Conservation (phyloP, 2,113 vertebrate genomes). For the Lophochroa leadbeateri region DNA sequence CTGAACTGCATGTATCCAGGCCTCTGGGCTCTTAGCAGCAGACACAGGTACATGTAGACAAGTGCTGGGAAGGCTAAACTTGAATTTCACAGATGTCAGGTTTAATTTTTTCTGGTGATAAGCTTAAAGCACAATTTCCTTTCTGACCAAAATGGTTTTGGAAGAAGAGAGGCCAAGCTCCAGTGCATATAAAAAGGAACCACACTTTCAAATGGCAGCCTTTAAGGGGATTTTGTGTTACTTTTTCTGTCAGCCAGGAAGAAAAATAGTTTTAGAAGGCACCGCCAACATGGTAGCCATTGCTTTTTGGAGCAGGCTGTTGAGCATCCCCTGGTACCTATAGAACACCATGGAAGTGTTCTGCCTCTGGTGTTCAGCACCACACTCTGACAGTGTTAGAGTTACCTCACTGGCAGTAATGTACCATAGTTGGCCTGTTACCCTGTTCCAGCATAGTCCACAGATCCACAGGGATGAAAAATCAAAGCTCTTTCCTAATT, state of each 20-base stretch:
- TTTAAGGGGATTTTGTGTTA: neutral
- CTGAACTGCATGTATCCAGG: neutral
- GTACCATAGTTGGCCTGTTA: neutral
- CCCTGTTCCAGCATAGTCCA: neutral
- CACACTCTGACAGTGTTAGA: neutral
- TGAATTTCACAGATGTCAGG: neutral
- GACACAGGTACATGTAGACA: neutral
- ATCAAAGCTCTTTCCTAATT: neutral
- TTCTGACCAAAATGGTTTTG: neutral
- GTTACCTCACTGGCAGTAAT: neutral
- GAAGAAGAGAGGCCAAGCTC: neutral
- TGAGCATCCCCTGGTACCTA: neutral
- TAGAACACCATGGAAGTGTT: fast-evolving
- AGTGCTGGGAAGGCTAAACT: neutral
- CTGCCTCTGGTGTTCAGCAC: neutral
- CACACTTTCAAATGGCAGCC: neutral
- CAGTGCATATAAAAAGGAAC: neutral
- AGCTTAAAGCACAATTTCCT: neutral
- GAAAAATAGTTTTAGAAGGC: neutral
- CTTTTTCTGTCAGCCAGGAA: neutral
- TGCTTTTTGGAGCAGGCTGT: neutral
- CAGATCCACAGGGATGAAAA: neutral
- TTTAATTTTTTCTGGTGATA: neutral
- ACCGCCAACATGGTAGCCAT: neutral
- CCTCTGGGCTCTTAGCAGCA: neutral